Conservation (phyloP, 2,888 invertebrate species). For the Agriopis leucophaearia region DNA sequence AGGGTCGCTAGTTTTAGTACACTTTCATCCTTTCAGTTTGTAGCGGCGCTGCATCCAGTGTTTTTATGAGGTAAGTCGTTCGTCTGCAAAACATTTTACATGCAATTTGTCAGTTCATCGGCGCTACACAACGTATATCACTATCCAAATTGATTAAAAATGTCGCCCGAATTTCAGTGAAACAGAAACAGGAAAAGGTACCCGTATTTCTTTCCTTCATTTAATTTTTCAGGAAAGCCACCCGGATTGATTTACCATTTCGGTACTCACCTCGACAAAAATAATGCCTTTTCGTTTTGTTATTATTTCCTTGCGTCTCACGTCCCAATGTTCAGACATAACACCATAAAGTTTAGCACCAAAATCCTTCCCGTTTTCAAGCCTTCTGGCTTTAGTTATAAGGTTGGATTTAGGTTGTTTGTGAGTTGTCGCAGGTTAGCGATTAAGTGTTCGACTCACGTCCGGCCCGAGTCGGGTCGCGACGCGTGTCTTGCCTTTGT, state of each 20-base stretch:
- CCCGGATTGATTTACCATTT: slow-evolving; percentile 59
- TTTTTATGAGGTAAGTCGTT: neutral
- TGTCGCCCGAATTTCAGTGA: slow-evolving; percentile 1
- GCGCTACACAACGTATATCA: neutral
- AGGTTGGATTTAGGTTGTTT: slow-evolving; percentile 54
- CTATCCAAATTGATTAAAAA: slow-evolving; percentile 12
- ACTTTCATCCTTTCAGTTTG: too few species aligned
- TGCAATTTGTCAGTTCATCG: slow-evolving; percentile 1
- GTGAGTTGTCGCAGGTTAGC: slow-evolving; percentile 56
- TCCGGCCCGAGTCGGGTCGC: slow-evolving; percentile 43
- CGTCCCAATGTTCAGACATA: slow-evolving; percentile 67
- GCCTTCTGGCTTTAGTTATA: slow-evolving; percentile 50
- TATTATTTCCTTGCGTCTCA: slow-evolving; percentile 71
- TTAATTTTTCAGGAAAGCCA: slow-evolving; percentile 49
- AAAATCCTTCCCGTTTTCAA: slow-evolving; percentile 22
- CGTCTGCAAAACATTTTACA: slow-evolving; percentile 4
- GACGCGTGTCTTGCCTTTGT: slow-evolving; percentile 69
- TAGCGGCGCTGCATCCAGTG: neutral
- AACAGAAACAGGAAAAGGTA: slow-evolving; percentile 1
- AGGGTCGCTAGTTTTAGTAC: too few species aligned
- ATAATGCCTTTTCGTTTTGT: slow-evolving; percentile 60
- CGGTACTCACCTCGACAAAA: slow-evolving; percentile 51
- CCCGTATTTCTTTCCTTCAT: slow-evolving; percentile 17
- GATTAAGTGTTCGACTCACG: slow-evolving; percentile 72
- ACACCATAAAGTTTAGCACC: slow-evolving; percentile 51